Evolutionary conservation across 2,888 invertebrate species (phyloP).

Genomic region (Cryptops parisi): DNA sequence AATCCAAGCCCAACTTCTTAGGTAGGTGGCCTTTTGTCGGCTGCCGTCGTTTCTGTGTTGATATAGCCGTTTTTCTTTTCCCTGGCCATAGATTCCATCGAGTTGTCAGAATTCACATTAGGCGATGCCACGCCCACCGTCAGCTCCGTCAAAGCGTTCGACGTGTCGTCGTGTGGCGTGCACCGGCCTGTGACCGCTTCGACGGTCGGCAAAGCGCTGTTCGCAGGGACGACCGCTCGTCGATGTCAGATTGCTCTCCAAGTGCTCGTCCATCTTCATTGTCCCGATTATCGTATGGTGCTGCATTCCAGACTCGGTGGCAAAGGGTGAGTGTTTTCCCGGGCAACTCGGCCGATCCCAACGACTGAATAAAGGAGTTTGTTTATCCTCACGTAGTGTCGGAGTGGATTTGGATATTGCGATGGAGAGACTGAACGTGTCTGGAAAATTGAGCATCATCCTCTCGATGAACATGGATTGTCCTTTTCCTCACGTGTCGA

Average conservation of each 20-base stretch:
- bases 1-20: slow-evolving; percentile 37
- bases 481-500: slow-evolving; percentile 40
- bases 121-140: slow-evolving; percentile 35
- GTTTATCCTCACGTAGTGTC: slow-evolving; percentile 28
- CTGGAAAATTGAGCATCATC: slow-evolving; percentile 36
- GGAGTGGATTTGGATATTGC: slow-evolving; percentile 38
- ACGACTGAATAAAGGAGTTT: too few species aligned
- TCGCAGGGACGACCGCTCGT: slow-evolving; percentile 7
- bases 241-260: slow-evolving; percentile 36
- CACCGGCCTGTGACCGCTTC: slow-evolving; percentile 25
- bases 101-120: slow-evolving; percentile 35
- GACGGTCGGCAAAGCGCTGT: background rate
- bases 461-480: slow-evolving; percentile 36
- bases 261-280: slow-evolving; percentile 35
- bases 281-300: slow-evolving; percentile 40
- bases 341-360: too few species aligned
- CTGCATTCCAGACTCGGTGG: slow-evolving; percentile 34
- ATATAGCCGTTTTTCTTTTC: background rate
- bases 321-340: slow-evolving; percentile 29
- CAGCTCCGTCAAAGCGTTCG: slow-evolving; percentile 31
- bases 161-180: slow-evolving; percentile 27
- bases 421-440: slow-evolving; percentile 37
- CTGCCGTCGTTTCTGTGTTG: too few species aligned
- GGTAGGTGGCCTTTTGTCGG: too few species aligned
- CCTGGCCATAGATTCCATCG: slow-evolving; percentile 33